Base-by-base conservation (phyloP, 2,797 vertebrate species). In the Limosa lapponica region DNA sequence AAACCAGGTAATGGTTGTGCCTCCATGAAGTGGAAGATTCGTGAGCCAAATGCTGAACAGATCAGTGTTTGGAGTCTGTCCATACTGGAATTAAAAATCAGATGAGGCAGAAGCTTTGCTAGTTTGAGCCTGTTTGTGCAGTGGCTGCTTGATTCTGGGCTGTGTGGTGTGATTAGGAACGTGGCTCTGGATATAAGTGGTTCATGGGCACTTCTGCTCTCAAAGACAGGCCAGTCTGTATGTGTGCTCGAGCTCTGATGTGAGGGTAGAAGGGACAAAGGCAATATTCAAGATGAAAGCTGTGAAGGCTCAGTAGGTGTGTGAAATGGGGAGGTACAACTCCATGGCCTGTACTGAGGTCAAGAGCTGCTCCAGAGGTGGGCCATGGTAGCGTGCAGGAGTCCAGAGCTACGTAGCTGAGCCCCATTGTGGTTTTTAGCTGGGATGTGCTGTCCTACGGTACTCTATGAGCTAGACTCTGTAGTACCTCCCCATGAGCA, bases 381-480 rank as follows among this genome's bases (percentile, higher is more conserved):
- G 27, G 51, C 46, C 2, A 0, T 59, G 54, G 15, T 36, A 8
- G 16, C 7, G 16, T 34, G 55, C 43, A 22, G 58, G 46, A 82
- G 46, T 37, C 41, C 59, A 72, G 43, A 87, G 49, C 61, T 71
- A 6, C 3, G 1, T 13, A 67, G 22, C 54, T 65, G 73, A 75
- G 71, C 51, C 71, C 30, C 15, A 6, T 27, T 0, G 0, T 46
- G 28, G 10, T 2, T 51, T 81, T 51, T 64, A 80, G 7, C 37
- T 82, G 46, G 28, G 30, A 10, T 2, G 0, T 37, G 34, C 79
- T 70, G 36, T 73, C 23, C 72, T 58, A 2, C 13, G 6, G 25
- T 43, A 2, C 20, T 55, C 22, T 24, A 5, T 67, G 58, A 65
- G 16, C 44, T 74, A 16, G 61, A 13, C 32, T 55, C 25, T 84